Conservation (phyloP, 2,888 invertebrate genomes). For the Drosophila ustulata region DNA sequence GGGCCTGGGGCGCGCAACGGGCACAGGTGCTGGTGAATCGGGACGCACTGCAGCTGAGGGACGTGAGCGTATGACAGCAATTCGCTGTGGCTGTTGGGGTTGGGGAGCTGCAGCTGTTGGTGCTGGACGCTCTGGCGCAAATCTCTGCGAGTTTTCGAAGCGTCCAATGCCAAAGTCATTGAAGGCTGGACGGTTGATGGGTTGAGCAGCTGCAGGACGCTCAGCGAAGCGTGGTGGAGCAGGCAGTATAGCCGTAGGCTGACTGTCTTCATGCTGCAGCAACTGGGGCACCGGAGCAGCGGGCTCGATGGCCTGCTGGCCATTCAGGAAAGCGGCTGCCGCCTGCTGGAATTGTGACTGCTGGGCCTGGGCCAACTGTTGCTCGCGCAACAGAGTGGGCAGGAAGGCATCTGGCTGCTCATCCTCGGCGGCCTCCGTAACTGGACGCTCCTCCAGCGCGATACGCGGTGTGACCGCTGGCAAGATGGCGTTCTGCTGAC, state of each 20-base stretch:
- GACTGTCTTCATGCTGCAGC: slow-evolving; percentile 70
- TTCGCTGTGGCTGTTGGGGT: slow-evolving; percentile 86
- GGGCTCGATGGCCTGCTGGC: slow-evolving; percentile 83
- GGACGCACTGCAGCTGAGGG: slow-evolving; percentile 83
- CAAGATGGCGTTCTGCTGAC: slow-evolving; percentile 85
- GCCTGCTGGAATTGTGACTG: slow-evolving; percentile 81
- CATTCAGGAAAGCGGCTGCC: slow-evolving; percentile 78
- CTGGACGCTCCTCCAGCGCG: slow-evolving; percentile 86
- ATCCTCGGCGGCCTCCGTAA: slow-evolving; percentile 89
- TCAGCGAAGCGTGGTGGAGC: slow-evolving; percentile 82
- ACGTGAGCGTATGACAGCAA: slow-evolving; percentile 82
- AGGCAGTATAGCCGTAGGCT: slow-evolving; percentile 67
- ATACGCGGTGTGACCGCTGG: slow-evolving; percentile 84
- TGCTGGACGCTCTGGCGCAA: slow-evolving; percentile 76
- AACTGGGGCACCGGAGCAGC: slow-evolving; percentile 83
- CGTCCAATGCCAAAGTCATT: slow-evolving; percentile 82
- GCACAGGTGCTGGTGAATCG: slow-evolving; percentile 67
- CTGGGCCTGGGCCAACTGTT: slow-evolving; percentile 83
- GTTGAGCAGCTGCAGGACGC: slow-evolving; percentile 66
- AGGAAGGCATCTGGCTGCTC: slow-evolving; percentile 87
- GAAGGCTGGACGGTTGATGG: slow-evolving; percentile 70
- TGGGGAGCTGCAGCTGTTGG: slow-evolving; percentile 56
- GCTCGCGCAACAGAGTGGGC: slow-evolving; percentile 84
- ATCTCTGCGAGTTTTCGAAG: slow-evolving; percentile 75
- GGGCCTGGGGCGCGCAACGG: slow-evolving; percentile 71